phyloP scores from a whole-genome alignment of 1,140 invertebrate species.

The Capitella teleta region DNA sequence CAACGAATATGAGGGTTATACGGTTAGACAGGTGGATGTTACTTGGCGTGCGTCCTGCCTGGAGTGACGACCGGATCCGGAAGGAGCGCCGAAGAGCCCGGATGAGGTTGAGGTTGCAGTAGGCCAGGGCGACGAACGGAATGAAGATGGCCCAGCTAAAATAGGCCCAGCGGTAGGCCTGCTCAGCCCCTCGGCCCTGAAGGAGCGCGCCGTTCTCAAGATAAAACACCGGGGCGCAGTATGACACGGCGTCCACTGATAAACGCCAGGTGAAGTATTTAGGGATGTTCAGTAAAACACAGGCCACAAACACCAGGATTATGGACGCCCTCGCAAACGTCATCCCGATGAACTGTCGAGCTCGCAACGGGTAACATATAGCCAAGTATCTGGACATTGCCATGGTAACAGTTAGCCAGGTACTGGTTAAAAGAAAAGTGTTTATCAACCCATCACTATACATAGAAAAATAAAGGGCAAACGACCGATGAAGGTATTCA shows the following conservation, averaged over 20 bases:
- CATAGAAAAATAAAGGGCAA: too few relatives aligned
- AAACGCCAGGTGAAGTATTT: background rate
- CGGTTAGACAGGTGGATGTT: constrained; percentile 7
- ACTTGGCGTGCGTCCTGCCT: background rate
- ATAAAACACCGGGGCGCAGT: background rate
- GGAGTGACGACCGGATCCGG: background rate
- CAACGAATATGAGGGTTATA: constrained; percentile 9
- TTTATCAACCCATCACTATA: too few relatives aligned
- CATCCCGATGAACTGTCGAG: background rate
- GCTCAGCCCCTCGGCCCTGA: background rate
- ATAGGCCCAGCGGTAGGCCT: background rate
- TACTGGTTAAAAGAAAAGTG: too few relatives aligned
- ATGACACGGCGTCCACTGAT: background rate
- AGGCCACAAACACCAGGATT: background rate
- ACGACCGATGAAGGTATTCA: too few relatives aligned
- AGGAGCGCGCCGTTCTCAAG: background rate
- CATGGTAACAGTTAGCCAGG: too few relatives aligned
- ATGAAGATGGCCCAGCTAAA: background rate
- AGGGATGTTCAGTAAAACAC: constrained; percentile 4
- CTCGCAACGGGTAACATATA: too few relatives aligned
- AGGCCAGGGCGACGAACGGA: background rate
- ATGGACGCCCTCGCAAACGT: constrained; percentile 2
- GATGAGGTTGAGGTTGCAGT: constrained; percentile 7
- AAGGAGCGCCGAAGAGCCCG: constrained; percentile 1
- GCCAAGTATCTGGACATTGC: too few relatives aligned